Percentiles rank a stretch among this genome's conserved stretches.
Evolutionary conservation across 1,140 invertebrate genomes (phyloP).

Genomic region (Phocides pigmalion): DNA sequence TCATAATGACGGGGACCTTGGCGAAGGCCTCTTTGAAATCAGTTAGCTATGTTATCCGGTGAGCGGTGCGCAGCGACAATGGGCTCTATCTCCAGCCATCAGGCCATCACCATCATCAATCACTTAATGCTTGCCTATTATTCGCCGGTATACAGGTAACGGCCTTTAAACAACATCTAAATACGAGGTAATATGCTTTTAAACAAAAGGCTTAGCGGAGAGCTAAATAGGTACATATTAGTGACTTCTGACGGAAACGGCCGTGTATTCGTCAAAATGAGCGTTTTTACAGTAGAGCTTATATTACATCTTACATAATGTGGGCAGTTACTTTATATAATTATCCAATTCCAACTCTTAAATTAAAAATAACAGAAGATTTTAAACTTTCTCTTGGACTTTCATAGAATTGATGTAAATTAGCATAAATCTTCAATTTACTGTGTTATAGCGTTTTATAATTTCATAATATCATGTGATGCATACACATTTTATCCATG

Average conservation of each 20-base stretch:
- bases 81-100: constrained; percentile 43
- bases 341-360: background rate
- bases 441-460: constrained; percentile 18
- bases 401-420: background rate
- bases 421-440: constrained; percentile 11
- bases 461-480: background rate
- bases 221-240: constrained; percentile 22
- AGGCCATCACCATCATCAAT: constrained; percentile 47
- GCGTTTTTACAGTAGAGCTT: background rate
- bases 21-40: constrained; percentile 47
- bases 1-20: constrained; percentile 58
- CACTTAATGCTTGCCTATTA: constrained; percentile 48
- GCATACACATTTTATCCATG: background rate
- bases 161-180: constrained; percentile 43
- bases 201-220: constrained; percentile 42
- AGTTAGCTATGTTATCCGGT: constrained; percentile 44
- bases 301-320: background rate
- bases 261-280: background rate
- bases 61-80: constrained; percentile 49
- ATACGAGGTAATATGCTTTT: constrained; percentile 42
- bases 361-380: background rate
- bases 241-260: constrained; percentile 12
- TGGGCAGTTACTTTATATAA: background rate
- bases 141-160: constrained; percentile 32
- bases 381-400: background rate